Conservation (phyloP, 2,113 vertebrate genomes). For the Cyprinodon tularosa region DNA sequence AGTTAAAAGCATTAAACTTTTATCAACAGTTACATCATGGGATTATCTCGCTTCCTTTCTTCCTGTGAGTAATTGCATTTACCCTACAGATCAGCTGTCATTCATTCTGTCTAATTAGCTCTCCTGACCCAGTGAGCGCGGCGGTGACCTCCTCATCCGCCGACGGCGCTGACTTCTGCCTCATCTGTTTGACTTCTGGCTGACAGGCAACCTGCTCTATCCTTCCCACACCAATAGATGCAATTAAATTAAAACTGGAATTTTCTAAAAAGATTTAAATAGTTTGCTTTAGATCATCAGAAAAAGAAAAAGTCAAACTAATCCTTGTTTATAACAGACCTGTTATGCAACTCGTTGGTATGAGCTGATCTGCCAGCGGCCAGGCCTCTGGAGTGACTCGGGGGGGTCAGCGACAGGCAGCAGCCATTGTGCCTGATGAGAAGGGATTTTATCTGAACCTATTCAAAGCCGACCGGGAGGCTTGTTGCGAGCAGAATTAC, state of each 20-base stretch:
- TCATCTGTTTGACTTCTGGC: slow-evolving; percentile 52
- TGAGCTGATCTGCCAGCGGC: slow-evolving; percentile 27
- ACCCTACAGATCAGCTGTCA: slow-evolving; percentile 50
- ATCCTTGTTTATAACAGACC: not conserved
- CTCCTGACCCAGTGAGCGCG: slow-evolving; percentile 61
- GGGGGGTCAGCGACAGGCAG: slow-evolving; percentile 40
- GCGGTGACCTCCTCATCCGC: slow-evolving; percentile 60
- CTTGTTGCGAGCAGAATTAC: slow-evolving; percentile 65
- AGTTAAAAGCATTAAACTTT: slow-evolving; percentile 32
- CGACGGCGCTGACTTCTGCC: slow-evolving; percentile 50
- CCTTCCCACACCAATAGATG: not conserved
- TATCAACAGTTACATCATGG: slow-evolving; percentile 34
- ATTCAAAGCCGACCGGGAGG: slow-evolving; percentile 68
- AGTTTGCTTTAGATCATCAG: not conserved
- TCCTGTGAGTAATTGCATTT: slow-evolving; percentile 63
- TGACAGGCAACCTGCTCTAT: slow-evolving; percentile 8
- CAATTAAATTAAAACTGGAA: not conserved
- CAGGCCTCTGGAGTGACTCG: slow-evolving; percentile 28
- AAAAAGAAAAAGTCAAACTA: not conserved
- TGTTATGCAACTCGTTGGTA: slow-evolving; percentile 10
- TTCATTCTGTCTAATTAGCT: slow-evolving; percentile 72
- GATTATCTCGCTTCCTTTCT: slow-evolving; percentile 53
- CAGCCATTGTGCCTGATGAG: slow-evolving; percentile 35
- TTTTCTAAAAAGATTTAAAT: not conserved
- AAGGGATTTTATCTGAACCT: slow-evolving; percentile 56